Evolutionary conservation across 1,140 invertebrate genomes (phyloP), one percentile per base, ranked within the genome.

Genomic region (Glossosoma conforme): DNA sequence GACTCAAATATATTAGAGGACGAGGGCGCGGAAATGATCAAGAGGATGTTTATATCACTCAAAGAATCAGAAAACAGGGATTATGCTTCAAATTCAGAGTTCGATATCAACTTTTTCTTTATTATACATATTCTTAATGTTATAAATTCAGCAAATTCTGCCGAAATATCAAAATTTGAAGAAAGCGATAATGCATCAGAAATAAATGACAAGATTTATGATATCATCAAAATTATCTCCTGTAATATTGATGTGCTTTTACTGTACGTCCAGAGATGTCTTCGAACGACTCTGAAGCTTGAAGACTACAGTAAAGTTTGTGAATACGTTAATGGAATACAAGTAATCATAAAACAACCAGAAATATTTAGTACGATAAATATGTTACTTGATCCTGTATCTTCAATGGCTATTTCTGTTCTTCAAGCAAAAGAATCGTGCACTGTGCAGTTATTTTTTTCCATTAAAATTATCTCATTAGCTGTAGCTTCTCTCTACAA

Each of bases 361-460:
- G n/a, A n/a, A n/a, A n/a, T n/a, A n/a, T n/a, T n/a, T n/a, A n/a
- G n/a, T n/a, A n/a, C n/a, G n/a, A n/a, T n/a, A 9, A 30, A 32
- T 18, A 21, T 30, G 20, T 8, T 13, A 17, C 5, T 9, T n/a
- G 37, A 50, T 14, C 36, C 38, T 24, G 42, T 50, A 36, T 37
- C 30, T 38, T 5, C 18, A 13, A 47, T 46, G 18, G 24, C 36
- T 5, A 32, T 19, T 5, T 24, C 11, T 40, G 14, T 46, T 24
- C 25, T 56, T 9, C 41, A 46, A 24, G 15, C 25, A 18, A 20
- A 17, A 8, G 37, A 44, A 33, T 21, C 21, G 17, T 36, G 33
- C 42, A 2, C 33, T 25, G n/a, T 36, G 10, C 55, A 57, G 37
- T 53, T 50, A 52, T 57, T 45, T 50, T 49, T 53, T 53, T 41